Evolutionary conservation across 2,113 vertebrate genomes (phyloP).

Genomic region (Gallinago undulata): DNA sequence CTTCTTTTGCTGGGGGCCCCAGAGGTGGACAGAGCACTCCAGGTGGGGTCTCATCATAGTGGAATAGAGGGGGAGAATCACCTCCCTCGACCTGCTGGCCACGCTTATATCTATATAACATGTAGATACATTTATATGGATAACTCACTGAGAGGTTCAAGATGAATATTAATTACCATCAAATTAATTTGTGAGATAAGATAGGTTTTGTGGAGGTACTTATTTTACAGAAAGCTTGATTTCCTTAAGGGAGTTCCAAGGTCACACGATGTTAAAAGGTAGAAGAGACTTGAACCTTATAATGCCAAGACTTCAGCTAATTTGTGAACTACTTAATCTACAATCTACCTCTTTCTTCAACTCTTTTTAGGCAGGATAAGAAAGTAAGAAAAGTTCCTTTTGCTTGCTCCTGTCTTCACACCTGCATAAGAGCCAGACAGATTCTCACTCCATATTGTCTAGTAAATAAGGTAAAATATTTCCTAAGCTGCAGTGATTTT

Average conservation of each 20-base stretch:
- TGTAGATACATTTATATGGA: not conserved
- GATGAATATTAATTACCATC: not conserved
- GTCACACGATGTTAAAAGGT: not conserved
- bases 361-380: not conserved
- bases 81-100: not conserved
- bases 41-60: not conserved
- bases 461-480: conserved; percentile 2
- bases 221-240: not conserved
- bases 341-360: not conserved
- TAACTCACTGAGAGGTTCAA: not conserved
- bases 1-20: not conserved
- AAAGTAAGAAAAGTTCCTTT: not conserved
- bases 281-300: not conserved
- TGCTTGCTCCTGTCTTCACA: not conserved
- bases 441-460: not conserved
- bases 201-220: not conserved
- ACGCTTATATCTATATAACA: not conserved
- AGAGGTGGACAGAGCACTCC: not conserved
- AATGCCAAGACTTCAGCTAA: not conserved
- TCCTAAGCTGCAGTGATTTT: not conserved
- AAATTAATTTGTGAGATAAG: not conserved
- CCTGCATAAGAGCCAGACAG: not conserved
- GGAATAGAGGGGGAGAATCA: not conserved
- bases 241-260: not conserved
- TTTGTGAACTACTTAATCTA: not conserved